These are phyloP conservation scores for Hydraecia micacea DNA, from an alignment of 2,888 invertebrate species.

Conservation along the genomic window DNA sequence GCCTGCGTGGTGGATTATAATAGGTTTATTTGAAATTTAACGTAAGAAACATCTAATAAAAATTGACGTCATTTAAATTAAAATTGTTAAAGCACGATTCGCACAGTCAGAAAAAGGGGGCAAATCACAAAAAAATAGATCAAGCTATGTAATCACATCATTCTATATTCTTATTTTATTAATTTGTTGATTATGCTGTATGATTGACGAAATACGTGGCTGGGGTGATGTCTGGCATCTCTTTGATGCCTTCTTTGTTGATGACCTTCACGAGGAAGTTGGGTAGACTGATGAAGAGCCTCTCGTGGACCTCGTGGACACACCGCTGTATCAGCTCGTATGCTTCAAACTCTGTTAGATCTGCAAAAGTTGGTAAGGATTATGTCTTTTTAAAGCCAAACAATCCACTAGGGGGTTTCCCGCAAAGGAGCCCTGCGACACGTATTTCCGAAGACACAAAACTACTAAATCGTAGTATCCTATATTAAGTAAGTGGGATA, in stretches of 20 bases:
- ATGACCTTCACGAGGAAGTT: slow-evolving; percentile 96
- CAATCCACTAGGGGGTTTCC: not conserved
- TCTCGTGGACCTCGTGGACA: slow-evolving; percentile 95
- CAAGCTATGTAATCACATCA: no score
- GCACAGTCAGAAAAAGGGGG: not conserved
- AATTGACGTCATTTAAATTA: not conserved
- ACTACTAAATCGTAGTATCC: not conserved
- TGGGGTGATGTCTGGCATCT: slow-evolving; percentile 91
- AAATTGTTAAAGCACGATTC: slow-evolving; percentile 4
- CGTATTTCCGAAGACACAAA: not conserved
- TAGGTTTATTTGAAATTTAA: no score
- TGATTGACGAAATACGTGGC: slow-evolving; percentile 47
- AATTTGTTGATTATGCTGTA: not conserved
- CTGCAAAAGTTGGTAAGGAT: slow-evolving; percentile 78
- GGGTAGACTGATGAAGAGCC: slow-evolving; percentile 96
- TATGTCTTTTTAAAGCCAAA: not conserved
- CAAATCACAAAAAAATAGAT: not conserved
- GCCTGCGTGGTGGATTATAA: no score
- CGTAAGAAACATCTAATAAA: not conserved
- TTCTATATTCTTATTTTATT: not conserved
- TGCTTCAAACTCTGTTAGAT: slow-evolving; percentile 94
- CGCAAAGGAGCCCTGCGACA: not conserved
- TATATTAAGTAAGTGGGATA: not conserved
- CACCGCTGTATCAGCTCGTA: slow-evolving; percentile 96
- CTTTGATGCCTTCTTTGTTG: slow-evolving; percentile 94